A percentile compares a stretch with the other conserved stretches of the same genome.
Evolutionary conservation across 2,888 invertebrate species (phyloP).

Genomic region (Electrophaes corylata): DNA sequence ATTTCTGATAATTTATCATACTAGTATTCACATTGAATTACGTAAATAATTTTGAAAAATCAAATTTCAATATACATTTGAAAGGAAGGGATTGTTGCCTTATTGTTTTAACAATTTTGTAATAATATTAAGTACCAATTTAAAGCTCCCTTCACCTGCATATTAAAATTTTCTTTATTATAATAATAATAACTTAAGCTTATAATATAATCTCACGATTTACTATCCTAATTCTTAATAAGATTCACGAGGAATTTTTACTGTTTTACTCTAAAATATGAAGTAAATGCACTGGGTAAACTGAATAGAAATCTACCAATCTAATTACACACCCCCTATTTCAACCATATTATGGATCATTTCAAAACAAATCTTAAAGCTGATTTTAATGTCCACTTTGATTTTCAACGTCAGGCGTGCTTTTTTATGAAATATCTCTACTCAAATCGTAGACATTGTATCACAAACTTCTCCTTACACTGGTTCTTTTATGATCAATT

Average conservation of each 20-base stretch:
- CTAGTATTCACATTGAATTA: conserved; percentile 52
- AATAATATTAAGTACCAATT: neutral
- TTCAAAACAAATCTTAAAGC: too few relatives aligned
- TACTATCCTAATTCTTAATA: neutral
- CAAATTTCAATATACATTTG: conserved; percentile 33
- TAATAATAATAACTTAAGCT: conserved; percentile 25
- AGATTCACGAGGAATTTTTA: neutral
- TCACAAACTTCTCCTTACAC: too few relatives aligned
- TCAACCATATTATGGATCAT: too few relatives aligned
- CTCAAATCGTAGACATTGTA: too few relatives aligned
- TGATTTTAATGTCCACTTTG: too few relatives aligned
- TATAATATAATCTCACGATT: conserved; percentile 29
- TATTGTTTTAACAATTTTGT: neutral
- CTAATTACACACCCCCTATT: too few relatives aligned
- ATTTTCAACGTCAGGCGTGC: too few relatives aligned
- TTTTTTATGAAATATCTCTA: too few relatives aligned
- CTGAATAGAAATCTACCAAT: too few relatives aligned
- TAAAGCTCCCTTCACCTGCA: conserved; percentile 13
- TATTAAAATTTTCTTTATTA: conserved; percentile 6
- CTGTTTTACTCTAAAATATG: conserved; percentile 33
- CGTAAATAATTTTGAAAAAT: conserved; percentile 43
- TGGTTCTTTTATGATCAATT: too few relatives aligned
- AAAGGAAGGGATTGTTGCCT: conserved; percentile 21
- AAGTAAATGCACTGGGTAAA: conserved; percentile 55
- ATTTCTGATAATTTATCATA: conserved; percentile 69